A percentile compares a stretch with the other conserved stretches of the same genome.
phyloP scores from a whole-genome alignment of 2,888 invertebrate genomes.

The Xestia sexstrigata region DNA sequence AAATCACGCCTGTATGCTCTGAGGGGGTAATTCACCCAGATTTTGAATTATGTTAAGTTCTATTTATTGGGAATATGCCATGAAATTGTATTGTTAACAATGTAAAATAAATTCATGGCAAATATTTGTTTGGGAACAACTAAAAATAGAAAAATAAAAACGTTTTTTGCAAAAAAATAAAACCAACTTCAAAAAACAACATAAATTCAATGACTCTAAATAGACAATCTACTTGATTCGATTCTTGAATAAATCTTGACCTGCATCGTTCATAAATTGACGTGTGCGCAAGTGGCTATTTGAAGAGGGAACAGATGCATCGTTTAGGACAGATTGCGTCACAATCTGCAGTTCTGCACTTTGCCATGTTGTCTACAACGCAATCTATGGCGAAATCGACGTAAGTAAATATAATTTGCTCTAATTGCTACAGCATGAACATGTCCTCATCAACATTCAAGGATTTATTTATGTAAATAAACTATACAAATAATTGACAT shows the following conservation, averaged over 20 bases:
- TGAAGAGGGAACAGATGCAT: conserved; percentile 40
- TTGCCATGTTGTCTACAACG: conserved; percentile 14
- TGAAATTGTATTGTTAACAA: no score
- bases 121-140: no score
- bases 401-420: conserved; percentile 8
- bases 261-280: conserved; percentile 15
- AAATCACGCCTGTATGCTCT: no score
- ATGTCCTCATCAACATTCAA: conserved; percentile 15
- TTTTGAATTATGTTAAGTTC: no score
- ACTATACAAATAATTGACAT: conserved; percentile 26
- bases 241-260: conserved; percentile 17
- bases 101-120: no score
- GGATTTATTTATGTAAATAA: conserved; percentile 18
- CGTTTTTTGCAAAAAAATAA: no score
- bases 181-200: no score
- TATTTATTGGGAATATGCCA: no score
- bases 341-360: conserved; percentile 21
- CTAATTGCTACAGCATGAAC: conserved; percentile 39
- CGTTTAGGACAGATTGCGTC: conserved; percentile 23
- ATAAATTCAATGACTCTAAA: background rate
- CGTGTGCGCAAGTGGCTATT: conserved; percentile 35
- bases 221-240: background rate
- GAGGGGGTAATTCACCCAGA: no score
- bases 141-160: no score
- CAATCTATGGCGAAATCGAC: conserved; percentile 7